Base-by-base conservation (phyloP, 2,113 vertebrate species). In the Elaphurus davidianus region DNA sequence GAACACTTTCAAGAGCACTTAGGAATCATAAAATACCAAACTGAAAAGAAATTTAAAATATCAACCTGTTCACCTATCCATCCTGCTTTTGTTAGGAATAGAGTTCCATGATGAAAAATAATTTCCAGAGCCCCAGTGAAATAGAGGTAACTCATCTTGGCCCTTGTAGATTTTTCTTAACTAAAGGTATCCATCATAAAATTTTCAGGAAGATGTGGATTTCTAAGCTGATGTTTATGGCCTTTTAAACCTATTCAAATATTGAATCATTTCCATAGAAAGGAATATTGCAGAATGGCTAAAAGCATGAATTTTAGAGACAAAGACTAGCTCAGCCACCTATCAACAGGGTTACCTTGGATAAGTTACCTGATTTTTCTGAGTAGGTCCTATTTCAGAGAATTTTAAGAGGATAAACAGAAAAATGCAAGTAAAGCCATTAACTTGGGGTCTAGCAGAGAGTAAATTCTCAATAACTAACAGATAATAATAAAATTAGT, bases 401-500 rank as follows among this genome's bases (percentile, higher is more conserved):
- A 57, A 13, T 85, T 85, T 97, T 40, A 64, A 91, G 45, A 92
- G 14, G 16, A 64, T 17, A 71, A n/a, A n/a, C 17, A 86, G 17
- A 30, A 94, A 94, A 95, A 87, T 85, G 10, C n/a, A 90, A 81
- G n/a, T 27, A 78, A 97, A 90, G 43, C 50, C 40, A 95, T 76
- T 91, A 71, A 16, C 28, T 59, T 7, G 12, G 14, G 89, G 25
- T 60, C 30, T 82, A 59, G 88, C 6, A 57, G 15, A 64, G 5
- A 67, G 28, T 50, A 30, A 88, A 90, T 89, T 96, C 19, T 89
- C 86, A 83, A 89, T 76, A 76, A 78, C 25, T 81, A 74, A 55
- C 2, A 33, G 9, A 78, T 60, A 86, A 84, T 74, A 91, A 76
- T 55, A 94, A 96, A 91, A 85, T 54, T 23, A 71, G n/a, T 79